Evolutionary conservation across 2,888 invertebrate species (phyloP).

Genomic region (Malthinus flaveolus): DNA sequence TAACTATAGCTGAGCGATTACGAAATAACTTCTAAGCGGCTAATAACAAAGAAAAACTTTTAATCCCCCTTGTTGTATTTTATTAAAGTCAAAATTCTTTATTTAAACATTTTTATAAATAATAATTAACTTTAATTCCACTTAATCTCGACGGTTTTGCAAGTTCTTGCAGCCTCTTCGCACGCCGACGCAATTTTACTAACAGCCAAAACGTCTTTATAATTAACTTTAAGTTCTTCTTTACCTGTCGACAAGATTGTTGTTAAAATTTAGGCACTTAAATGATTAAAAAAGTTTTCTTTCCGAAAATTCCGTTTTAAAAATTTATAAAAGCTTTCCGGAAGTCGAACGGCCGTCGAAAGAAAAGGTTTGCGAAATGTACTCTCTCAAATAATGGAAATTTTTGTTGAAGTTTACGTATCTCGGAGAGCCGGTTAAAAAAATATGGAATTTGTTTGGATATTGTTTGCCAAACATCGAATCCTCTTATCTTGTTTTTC

Average conservation of each 20-base stretch:
- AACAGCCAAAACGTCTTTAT: conserved; percentile 61
- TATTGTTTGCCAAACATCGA: too few species aligned
- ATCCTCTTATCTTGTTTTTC: too few species aligned
- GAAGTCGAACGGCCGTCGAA: too few species aligned
- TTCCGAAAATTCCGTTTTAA: too few species aligned
- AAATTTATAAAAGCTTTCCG: too few species aligned
- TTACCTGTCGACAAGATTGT: conserved; percentile 39
- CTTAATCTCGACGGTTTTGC: conserved; percentile 57
- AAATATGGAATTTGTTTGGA: too few species aligned
- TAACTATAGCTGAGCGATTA: too few species aligned
- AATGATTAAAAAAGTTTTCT: neutral
- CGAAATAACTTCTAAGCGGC: too few species aligned
- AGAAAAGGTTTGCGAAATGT: too few species aligned
- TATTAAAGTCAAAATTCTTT: neutral
- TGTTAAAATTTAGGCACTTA: neutral
- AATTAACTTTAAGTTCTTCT: conserved; percentile 51
- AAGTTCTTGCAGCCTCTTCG: conserved; percentile 60
- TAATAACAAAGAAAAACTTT: neutral
- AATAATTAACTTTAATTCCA: conserved; percentile 58
- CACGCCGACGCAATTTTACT: conserved; percentile 62
- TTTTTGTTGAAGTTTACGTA: too few species aligned
- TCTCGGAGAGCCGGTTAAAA: too few species aligned
- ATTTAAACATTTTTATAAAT: neutral
- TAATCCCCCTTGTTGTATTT: neutral
- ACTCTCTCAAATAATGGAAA: too few species aligned